Percentiles rank a stretch among this genome's conserved stretches.
These are phyloP conservation scores for Sinopyrophorus schimmeli DNA, from an alignment of 2,888 invertebrate genomes.

Conservation along the genomic window DNA sequence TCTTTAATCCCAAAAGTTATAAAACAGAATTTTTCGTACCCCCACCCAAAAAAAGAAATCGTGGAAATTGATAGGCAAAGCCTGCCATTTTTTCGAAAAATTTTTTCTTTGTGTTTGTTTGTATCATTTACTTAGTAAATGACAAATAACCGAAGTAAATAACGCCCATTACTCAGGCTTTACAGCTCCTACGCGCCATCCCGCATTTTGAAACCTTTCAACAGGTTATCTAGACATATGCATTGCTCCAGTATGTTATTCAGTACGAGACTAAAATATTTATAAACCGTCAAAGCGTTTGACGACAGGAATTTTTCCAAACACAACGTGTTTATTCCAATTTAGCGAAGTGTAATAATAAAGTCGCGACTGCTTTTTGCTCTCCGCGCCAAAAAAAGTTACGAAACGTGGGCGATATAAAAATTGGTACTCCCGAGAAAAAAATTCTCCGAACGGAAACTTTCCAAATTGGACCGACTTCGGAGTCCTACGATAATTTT, in stretches of 20 bases:
- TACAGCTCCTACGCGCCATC: conserved; percentile 32
- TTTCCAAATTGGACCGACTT: too few relatives aligned
- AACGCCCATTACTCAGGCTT: conserved; percentile 26
- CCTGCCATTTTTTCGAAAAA: too few relatives aligned
- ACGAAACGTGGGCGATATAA: too few relatives aligned
- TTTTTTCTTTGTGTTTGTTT: background rate
- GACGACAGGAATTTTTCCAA: conserved; percentile 22
- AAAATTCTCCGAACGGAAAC: too few relatives aligned
- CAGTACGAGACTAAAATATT: conserved; percentile 32
- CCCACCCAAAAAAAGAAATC: too few relatives aligned
- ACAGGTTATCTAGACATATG: conserved; percentile 34
- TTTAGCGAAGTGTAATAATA: conserved; percentile 26
- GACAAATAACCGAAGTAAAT: conserved; percentile 17
- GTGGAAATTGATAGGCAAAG: too few relatives aligned
- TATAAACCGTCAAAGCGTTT: conserved; percentile 33
- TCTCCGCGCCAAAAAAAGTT: too few relatives aligned
- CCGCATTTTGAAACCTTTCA: conserved; percentile 38
- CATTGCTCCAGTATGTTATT: conserved; percentile 33
- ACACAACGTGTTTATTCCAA: conserved; percentile 20
- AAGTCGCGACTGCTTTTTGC: conserved; percentile 20
- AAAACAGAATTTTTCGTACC: too few relatives aligned
- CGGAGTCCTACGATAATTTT: too few relatives aligned
- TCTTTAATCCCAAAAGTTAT: too few relatives aligned
- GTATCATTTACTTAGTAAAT: conserved; percentile 4
- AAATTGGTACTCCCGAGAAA: conserved; percentile 15